Conservation (phyloP, 2,113 vertebrate genomes). For the Myotis lucifugus region DNA sequence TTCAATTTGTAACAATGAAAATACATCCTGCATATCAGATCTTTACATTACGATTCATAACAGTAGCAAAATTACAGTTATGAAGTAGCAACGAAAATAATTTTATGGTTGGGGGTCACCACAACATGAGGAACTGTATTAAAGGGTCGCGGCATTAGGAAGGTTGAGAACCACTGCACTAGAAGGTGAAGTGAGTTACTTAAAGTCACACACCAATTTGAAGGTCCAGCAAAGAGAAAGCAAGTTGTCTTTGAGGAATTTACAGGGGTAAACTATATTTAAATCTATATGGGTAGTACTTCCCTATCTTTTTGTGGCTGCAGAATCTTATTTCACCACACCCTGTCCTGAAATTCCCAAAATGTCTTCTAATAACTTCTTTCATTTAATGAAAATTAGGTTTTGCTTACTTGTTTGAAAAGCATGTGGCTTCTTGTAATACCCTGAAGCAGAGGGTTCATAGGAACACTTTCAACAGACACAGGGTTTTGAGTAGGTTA, state of each 20-base stretch:
- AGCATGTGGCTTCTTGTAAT: background rate
- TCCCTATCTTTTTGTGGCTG: background rate
- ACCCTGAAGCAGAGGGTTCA: background rate
- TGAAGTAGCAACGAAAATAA: too few species aligned
- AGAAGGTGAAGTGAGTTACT: background rate
- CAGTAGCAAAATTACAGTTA: too few species aligned
- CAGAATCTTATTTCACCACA: background rate
- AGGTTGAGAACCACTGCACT: background rate
- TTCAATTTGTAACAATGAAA: too few species aligned
- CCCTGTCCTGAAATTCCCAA: background rate
- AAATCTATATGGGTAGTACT: background rate
- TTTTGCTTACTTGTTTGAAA: background rate
- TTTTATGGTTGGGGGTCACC: too few species aligned
- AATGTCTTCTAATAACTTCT: background rate
- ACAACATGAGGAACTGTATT: too few species aligned
- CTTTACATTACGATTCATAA: too few species aligned
- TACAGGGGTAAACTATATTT: background rate
- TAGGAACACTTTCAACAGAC: background rate
- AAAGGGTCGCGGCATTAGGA: too few species aligned
- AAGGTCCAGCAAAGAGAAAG: background rate
- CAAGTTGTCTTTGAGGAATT: background rate
- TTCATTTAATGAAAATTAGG: constrained; percentile 29
- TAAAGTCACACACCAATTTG: background rate
- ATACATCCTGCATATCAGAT: too few species aligned
- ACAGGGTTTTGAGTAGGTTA: background rate